Conservation (phyloP, 2,113 vertebrate genomes). For the Ailurus styani region DNA sequence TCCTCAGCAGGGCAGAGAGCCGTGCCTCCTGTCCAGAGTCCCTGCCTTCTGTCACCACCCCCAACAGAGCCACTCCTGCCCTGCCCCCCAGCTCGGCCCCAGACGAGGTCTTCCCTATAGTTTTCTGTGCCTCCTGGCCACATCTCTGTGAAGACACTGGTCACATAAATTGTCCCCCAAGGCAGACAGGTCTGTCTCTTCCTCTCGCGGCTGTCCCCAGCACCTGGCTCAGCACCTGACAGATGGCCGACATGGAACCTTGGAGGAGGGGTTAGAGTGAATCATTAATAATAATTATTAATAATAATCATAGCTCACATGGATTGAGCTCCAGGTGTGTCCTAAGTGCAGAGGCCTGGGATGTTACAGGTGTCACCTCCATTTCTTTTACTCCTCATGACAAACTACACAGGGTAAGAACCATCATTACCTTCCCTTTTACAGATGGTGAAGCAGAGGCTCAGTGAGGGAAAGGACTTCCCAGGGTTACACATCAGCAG, state of each 20-base stretch:
- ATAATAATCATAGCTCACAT: not conserved
- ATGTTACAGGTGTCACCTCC: not conserved
- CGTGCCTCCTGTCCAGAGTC: not conserved
- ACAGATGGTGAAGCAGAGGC: not conserved
- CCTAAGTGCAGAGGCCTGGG: not conserved
- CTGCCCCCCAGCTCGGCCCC: not conserved
- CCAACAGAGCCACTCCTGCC: not conserved
- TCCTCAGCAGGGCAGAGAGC: not conserved
- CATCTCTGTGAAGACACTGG: not conserved
- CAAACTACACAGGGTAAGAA: not conserved
- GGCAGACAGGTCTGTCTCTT: not conserved
- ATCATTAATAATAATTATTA: not conserved
- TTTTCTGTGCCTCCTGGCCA: not conserved
- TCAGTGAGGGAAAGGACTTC: not conserved
- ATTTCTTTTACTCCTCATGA: not conserved
- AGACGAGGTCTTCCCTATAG: accelerated
- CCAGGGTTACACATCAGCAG: not conserved
- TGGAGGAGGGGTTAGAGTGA: not conserved
- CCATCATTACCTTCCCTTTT: not conserved
- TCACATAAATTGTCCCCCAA: not conserved
- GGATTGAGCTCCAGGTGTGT: not conserved
- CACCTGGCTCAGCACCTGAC: not conserved
- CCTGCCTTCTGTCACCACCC: not conserved
- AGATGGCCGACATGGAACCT: not conserved
- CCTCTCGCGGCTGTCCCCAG: not conserved